Base-by-base conservation (phyloP, 2,888 invertebrate genomes). In the Dermolepida albohirtum region DNA sequence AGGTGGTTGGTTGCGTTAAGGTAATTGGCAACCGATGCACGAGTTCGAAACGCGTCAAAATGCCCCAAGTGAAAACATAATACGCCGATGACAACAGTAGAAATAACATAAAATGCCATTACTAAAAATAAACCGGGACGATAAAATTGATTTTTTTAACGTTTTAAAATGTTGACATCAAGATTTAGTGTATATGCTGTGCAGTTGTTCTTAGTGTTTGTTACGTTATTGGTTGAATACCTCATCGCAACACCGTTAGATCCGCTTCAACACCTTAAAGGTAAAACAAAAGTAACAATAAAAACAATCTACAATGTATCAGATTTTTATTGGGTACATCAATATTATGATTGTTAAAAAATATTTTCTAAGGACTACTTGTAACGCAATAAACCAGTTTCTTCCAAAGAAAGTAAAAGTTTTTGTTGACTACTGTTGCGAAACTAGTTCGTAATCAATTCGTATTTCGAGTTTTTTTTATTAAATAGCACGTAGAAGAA, bases 161-260 rank as follows among this genome's bases (percentile, higher is more conserved):
- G 51, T 64, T 43, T 71, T 71, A 71, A 65, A 68, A 71, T 71
- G 71, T 70, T 71, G 68, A 71, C 65, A 59, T 64, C 29, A 27
- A 62, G 57, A 52, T 57, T 64, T 62, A 59, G 68, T 59, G 63
- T 52, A 62, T 51, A 67, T 71, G 66, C 47, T 62, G 71, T 71
- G 71, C 71, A 59, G 44, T 59, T 59, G 59, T 44, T 59, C 59
- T 22, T 44, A 44, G 71, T 71, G 71, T 69, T 70, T 70, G 70
- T 72, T 69, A 68, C 64, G 64, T 70, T 70, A 64, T 71, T 67
- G 44, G 70, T 68, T 43, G 52, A 68, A 63, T 67, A 67, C 68
- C 67, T 71, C 52, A 52, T 63, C 40, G 73, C 74, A 44, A 70
- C 73, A 71, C 74, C 74, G 72, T 72, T 74, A 70, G 72, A 74